Conservation (phyloP, 2,888 invertebrate genomes). For the Anoplius nigerrimus region DNA sequence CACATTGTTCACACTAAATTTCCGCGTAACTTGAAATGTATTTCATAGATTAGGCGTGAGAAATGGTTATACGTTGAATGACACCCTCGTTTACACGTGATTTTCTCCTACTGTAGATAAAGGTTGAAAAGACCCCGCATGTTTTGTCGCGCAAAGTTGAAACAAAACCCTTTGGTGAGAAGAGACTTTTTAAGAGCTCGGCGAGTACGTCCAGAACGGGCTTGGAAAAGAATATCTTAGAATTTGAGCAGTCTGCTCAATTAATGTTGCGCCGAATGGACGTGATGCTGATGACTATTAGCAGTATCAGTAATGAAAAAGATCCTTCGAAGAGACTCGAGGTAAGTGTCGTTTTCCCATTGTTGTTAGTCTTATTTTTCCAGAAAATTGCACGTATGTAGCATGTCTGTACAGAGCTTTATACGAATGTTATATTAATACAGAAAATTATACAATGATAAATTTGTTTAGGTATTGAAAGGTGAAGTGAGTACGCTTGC, state of each 20-base stretch:
- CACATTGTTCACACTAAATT: slow-evolving; percentile 13
- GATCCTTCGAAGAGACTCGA: slow-evolving; percentile 81
- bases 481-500: slow-evolving; percentile 81
- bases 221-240: slow-evolving; percentile 73
- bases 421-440: too few species aligned
- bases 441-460: too few species aligned
- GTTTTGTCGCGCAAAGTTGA: slow-evolving; percentile 40
- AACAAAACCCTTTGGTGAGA: slow-evolving; percentile 49
- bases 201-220: slow-evolving; percentile 66
- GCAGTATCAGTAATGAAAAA: slow-evolving; percentile 78
- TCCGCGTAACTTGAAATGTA: slow-evolving; percentile 5
- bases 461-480: slow-evolving; percentile 77
- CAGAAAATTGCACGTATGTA: too few species aligned
- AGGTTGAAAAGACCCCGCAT: slow-evolving; percentile 51
- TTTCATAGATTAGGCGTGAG: neutral
- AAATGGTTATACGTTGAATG: neutral
- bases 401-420: too few species aligned
- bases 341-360: slow-evolving; percentile 68
- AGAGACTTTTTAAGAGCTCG: slow-evolving; percentile 60
- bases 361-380: too few species aligned
- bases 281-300: slow-evolving; percentile 78
- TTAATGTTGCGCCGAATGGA: slow-evolving; percentile 79
- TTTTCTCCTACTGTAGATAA: slow-evolving; percentile 46
- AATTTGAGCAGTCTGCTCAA: slow-evolving; percentile 75
- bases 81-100: neutral